Conservation (phyloP, 2,797 vertebrate species). For the Chelon labrosus region DNA sequence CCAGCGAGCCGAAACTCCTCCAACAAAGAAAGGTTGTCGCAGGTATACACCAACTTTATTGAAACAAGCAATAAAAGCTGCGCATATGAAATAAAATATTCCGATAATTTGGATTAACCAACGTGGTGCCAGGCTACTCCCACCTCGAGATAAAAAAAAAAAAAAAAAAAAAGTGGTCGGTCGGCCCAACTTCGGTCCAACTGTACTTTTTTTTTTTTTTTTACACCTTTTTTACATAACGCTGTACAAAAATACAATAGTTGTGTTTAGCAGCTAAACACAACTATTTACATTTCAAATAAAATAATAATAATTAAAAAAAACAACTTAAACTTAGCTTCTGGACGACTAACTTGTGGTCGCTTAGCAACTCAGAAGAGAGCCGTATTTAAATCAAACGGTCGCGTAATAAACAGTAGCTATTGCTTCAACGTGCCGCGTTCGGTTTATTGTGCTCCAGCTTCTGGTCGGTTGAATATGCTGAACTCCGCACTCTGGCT, state of each 20-base stretch:
- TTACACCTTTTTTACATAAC: neutral
- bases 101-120: slow-evolving; percentile 28
- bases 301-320: no score
- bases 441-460: slow-evolving; percentile 22
- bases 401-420: neutral
- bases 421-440: slow-evolving; percentile 19
- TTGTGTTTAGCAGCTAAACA: neutral
- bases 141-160: neutral
- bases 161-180: slow-evolving; percentile 8
- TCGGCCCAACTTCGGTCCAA: slow-evolving; percentile 29
- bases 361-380: slow-evolving; percentile 2
- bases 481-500: slow-evolving; percentile 80
- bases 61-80: slow-evolving; percentile 1
- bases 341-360: slow-evolving; percentile 17
- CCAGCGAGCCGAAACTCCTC: slow-evolving; percentile 3
- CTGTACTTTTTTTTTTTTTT: neutral
- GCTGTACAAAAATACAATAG: no score
- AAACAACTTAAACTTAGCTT: neutral
- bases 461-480: slow-evolving; percentile 63
- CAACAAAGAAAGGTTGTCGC: neutral
- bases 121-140: slow-evolving; percentile 5
- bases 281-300: neutral
- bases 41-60: neutral
- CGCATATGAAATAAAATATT: slow-evolving; percentile 24
- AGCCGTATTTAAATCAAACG: neutral